Evolutionary conservation across 2,113 vertebrate species (phyloP).

Genomic region (Micronycteris hirsuta): DNA sequence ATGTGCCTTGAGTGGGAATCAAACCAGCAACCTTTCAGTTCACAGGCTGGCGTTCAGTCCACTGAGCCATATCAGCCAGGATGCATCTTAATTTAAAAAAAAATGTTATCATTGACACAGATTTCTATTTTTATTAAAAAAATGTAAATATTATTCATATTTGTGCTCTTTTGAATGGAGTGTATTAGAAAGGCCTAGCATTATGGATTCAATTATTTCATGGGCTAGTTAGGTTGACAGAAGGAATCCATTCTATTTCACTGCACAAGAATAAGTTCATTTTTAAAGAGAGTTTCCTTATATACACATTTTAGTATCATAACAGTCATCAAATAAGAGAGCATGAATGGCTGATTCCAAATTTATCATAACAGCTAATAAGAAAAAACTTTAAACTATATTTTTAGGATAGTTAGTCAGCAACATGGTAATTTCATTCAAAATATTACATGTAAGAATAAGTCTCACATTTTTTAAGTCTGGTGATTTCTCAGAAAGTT

Average conservation of each 20-base stretch:
- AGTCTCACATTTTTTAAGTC: background rate
- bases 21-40: no score
- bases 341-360: background rate
- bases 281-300: background rate
- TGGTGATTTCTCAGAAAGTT: slow-evolving; percentile 16
- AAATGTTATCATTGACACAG: background rate
- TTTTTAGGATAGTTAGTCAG: slow-evolving; percentile 23
- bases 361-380: background rate
- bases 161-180: background rate
- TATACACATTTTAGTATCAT: background rate
- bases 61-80: no score
- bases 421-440: background rate
- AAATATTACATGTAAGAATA: background rate
- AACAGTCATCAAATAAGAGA: background rate
- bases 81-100: background rate
- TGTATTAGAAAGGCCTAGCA: background rate
- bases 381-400: background rate
- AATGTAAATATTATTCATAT: background rate
- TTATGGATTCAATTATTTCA: slow-evolving; percentile 31
- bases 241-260: background rate
- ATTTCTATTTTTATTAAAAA: background rate
- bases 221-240: background rate
- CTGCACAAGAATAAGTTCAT: background rate
- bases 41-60: no score
- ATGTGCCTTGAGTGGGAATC: no score